A percentile compares a stretch with the other conserved stretches of the same genome.
These are phyloP conservation scores for Pollenia labialis DNA, from an alignment of 2,888 invertebrate species.

Conservation along the genomic window DNA sequence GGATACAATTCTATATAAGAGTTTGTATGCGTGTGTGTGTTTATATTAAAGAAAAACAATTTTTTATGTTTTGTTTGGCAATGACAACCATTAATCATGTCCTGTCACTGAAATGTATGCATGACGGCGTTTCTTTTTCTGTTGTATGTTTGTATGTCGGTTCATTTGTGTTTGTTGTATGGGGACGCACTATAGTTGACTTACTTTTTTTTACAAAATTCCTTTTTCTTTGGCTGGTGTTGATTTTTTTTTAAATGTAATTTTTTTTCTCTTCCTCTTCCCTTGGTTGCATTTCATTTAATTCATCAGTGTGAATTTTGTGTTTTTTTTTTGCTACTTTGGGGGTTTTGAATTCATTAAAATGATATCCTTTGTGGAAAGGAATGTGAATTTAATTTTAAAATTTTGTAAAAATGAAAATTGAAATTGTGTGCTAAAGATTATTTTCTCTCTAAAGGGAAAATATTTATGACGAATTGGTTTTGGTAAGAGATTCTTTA, in stretches of 20 bases:
- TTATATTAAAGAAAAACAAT: conserved; percentile 68
- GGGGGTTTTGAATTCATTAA: conserved; percentile 72
- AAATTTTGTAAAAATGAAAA: conserved; percentile 49
- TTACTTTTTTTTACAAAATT: conserved; percentile 65
- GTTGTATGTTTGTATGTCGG: conserved; percentile 35
- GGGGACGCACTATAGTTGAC: conserved; percentile 71
- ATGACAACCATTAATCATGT: conserved; percentile 85
- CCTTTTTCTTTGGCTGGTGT: conserved; percentile 54
- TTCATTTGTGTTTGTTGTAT: conserved; percentile 44
- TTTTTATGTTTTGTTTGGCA: conserved; percentile 78
- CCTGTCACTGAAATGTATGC: conserved; percentile 83
- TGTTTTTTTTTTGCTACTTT: conserved; percentile 37
- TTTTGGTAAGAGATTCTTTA: background rate
- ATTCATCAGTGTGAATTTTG: conserved; percentile 66
- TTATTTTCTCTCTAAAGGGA: conserved; percentile 23
- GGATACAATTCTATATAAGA: conserved; percentile 37
- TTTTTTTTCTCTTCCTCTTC: conserved; percentile 42
- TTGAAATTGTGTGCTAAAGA: conserved; percentile 53
- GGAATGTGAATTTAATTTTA: conserved; percentile 71
- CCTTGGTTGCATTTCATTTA: conserved; percentile 66
- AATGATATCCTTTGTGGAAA: conserved; percentile 72
- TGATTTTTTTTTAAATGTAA: conserved; percentile 41
- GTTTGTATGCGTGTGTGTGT: conserved; percentile 44
- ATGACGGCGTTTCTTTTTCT: conserved; percentile 76
- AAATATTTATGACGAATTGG: background rate